These are phyloP conservation scores for Porites cylindrica DNA, from an alignment of 92 coral and sea anemone genomes.

Conservation along the genomic window DNA sequence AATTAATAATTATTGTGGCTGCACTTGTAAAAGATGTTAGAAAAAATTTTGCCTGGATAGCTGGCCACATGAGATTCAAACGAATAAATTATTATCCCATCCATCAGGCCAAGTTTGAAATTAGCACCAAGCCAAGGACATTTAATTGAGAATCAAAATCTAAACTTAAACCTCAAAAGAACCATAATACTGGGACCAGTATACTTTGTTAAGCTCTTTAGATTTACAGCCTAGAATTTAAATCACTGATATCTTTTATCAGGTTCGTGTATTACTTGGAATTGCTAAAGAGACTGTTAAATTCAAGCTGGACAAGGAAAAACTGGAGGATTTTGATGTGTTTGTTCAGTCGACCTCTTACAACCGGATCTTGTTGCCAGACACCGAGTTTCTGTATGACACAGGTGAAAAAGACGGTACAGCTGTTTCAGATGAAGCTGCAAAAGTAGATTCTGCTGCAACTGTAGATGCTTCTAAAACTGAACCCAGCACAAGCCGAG, in stretches of 20 bases:
- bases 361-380: slow-evolving; percentile 85
- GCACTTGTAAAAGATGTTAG: no score
- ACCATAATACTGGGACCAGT: no score
- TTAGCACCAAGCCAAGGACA: no score
- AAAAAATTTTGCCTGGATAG: no score
- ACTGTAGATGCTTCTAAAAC: slow-evolving; percentile 34
- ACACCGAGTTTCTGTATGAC: slow-evolving; percentile 94
- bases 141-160: no score
- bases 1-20: no score
- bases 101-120: no score
- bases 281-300: slow-evolving; percentile 87
- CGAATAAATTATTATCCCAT: no score
- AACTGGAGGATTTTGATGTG: slow-evolving; percentile 94
- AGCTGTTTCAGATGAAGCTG: slow-evolving; percentile 6
- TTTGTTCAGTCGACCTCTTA: slow-evolving; percentile 97
- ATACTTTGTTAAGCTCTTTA: no score
- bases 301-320: slow-evolving; percentile 83
- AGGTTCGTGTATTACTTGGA: slow-evolving; percentile 84
- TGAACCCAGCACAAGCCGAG: slow-evolving; percentile 35
- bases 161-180: no score
- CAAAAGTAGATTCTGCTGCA: slow-evolving; percentile 34
- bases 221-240: not conserved
- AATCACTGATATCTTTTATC: not conserved
- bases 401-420: slow-evolving; percentile 55
- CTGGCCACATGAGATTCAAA: no score